Evolutionary conservation across 2,888 invertebrate species (phyloP).

Genomic region (Craniophora ligustri): DNA sequence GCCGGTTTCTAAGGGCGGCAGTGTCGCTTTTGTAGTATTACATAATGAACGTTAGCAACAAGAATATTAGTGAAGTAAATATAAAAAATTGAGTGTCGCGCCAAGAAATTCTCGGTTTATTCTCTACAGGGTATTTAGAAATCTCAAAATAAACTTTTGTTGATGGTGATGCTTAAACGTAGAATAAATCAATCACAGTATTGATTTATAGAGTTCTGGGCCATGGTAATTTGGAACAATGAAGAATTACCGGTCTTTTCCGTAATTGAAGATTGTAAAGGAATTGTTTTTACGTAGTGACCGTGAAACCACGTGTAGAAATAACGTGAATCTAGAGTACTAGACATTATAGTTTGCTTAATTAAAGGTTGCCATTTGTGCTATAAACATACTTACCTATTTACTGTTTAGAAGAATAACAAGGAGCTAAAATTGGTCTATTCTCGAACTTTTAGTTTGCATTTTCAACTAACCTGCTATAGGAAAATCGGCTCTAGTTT

Average conservation of each 20-base stretch:
- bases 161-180: neutral
- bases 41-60: slow-evolving; percentile 12
- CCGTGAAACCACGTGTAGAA: slow-evolving; percentile 30
- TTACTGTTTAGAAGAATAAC: neutral
- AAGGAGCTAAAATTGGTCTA: neutral
- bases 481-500: no score
- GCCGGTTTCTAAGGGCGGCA: neutral
- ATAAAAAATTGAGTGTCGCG: neutral
- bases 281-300: slow-evolving; percentile 16
- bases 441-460: no score
- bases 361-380: slow-evolving; percentile 9
- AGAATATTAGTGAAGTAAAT: slow-evolving; percentile 5
- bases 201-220: neutral
- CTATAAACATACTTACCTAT: neutral
- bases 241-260: slow-evolving; percentile 11
- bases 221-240: neutral
- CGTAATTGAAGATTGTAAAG: slow-evolving; percentile 32
- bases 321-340: slow-evolving; percentile 7
- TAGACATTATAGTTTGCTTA: slow-evolving; percentile 1
- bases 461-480: no score
- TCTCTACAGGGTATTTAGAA: neutral
- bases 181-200: neutral
- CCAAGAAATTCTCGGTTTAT: slow-evolving; percentile 9
- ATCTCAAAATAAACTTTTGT: neutral
- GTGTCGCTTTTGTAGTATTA: slow-evolving; percentile 1